Conservation (phyloP, 2,113 vertebrate species). For the Hyperopisus bebe region DNA sequence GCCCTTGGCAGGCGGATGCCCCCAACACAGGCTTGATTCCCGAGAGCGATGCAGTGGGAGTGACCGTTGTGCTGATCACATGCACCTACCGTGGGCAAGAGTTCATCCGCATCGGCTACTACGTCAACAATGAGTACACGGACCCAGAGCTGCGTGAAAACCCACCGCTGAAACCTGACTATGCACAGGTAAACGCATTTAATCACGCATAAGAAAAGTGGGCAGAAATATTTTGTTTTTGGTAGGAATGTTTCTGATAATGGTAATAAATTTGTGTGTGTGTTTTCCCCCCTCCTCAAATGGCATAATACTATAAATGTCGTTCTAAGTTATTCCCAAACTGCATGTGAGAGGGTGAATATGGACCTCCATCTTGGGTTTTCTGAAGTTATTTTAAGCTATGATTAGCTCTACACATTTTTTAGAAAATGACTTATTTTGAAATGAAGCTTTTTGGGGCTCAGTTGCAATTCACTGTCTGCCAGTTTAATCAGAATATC, state of each 20-base stretch:
- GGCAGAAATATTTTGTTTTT: neutral
- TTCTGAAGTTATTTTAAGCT: neutral
- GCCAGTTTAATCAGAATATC: neutral
- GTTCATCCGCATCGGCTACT: constrained; percentile 88
- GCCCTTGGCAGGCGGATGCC: constrained; percentile 69
- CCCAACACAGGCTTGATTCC: constrained; percentile 79
- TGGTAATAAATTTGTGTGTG: neutral
- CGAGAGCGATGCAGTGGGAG: constrained; percentile 82
- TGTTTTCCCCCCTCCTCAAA: neutral
- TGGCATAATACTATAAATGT: neutral
- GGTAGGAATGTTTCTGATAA: neutral
- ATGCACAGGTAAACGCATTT: constrained; percentile 67
- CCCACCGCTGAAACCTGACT: constrained; percentile 79
- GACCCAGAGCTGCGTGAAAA: constrained; percentile 79
- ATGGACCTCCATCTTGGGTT: neutral
- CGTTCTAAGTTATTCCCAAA: neutral
- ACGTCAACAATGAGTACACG: constrained; percentile 87
- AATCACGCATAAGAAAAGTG: neutral
- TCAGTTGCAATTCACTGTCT: neutral
- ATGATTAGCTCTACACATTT: neutral
- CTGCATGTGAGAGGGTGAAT: neutral
- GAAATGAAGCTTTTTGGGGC: neutral
- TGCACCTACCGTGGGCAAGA: constrained; percentile 85
- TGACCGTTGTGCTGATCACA: constrained; percentile 84
- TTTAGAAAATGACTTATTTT: neutral